These are phyloP conservation scores for Trichopria drosophilae DNA, from an alignment of 2,888 invertebrate genomes.

Conservation along the genomic window DNA sequence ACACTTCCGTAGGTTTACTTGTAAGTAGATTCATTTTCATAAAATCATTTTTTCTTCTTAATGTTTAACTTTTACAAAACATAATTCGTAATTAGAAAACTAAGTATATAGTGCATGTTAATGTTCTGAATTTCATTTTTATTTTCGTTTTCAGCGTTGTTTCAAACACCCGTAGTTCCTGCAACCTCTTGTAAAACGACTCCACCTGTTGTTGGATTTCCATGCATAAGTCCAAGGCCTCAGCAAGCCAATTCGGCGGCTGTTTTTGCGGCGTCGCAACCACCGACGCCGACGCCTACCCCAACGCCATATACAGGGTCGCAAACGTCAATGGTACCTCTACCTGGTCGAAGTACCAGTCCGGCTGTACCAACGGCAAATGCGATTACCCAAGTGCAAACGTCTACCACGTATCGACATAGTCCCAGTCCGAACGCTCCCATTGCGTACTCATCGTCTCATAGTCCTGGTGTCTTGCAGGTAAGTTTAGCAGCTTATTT, in stretches of 20 bases:
- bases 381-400: not conserved
- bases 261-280: constrained; percentile 34
- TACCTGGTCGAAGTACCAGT: constrained; percentile 52
- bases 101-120: constrained; percentile 4
- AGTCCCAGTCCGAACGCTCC: constrained; percentile 53
- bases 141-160: constrained; percentile 61
- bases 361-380: constrained; percentile 40
- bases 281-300: constrained; percentile 52
- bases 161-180: constrained; percentile 67
- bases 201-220: constrained; percentile 43
- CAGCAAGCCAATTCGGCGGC: constrained; percentile 49
- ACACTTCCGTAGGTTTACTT: too few relatives aligned
- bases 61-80: too few relatives aligned
- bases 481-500: constrained; percentile 32
- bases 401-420: constrained; percentile 50
- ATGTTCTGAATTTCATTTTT: constrained; percentile 2
- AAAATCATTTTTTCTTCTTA: not conserved
- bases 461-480: constrained; percentile 53
- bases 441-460: constrained; percentile 46
- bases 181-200: too few relatives aligned
- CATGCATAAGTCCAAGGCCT: constrained; percentile 56
- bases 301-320: constrained; percentile 64
- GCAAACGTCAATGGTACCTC: constrained; percentile 59
- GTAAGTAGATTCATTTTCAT: constrained; percentile 21
- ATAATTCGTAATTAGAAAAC: not conserved